Base-by-base conservation (phyloP, 2,888 invertebrate species). In the Drosophila limbata region DNA sequence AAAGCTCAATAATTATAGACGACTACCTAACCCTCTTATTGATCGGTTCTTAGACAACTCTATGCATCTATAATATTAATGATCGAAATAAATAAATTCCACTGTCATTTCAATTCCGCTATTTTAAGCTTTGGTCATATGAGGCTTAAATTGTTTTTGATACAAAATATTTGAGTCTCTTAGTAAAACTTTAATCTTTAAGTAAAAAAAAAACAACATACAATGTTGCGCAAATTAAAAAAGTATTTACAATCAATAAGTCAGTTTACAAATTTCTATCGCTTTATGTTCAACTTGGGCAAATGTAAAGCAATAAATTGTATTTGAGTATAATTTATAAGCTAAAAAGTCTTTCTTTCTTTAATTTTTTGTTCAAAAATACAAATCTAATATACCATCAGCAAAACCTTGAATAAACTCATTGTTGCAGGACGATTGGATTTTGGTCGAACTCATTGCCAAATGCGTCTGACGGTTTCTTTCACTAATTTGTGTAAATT, bases 401-500 rank as follows among this genome's bases (percentile, higher is more conserved):
- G 9, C n/a, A 13, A 21, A 21, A 51, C 21, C 35, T 21, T 10
- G 37, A 25, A 15, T 19, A 10, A 17, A 33, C 19, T 48, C 17
- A 19, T 33, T 13, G 17, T 33, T 53, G 55, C 42, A 31, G 42
- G 33, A 10, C 33, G 44, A 44, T 35, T 56, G 31, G n/a, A 15
- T 55, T 19, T 55, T 21, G 17, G 33, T 33, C 33, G 21, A 25
- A 45, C 45, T 56, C 35, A 25, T 19, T 33, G 33, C 15, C 65
- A 60, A 60, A 66, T 81, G 77, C 66, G 62, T 44, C 39, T 50
- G 71, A 35, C 59, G 55, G 47, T 51, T 72, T 45, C 53, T 44
- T 61, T 13, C 17, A 47, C 70, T 74, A 76, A 84, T 88, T 83
- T 88, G 77, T 70, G 84, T 67, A 73, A 85, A 83, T 84, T 81